These are phyloP conservation scores for Ditylenchus dipsaci DNA, from an alignment of 1,140 invertebrate species.

Conservation along the genomic window DNA sequence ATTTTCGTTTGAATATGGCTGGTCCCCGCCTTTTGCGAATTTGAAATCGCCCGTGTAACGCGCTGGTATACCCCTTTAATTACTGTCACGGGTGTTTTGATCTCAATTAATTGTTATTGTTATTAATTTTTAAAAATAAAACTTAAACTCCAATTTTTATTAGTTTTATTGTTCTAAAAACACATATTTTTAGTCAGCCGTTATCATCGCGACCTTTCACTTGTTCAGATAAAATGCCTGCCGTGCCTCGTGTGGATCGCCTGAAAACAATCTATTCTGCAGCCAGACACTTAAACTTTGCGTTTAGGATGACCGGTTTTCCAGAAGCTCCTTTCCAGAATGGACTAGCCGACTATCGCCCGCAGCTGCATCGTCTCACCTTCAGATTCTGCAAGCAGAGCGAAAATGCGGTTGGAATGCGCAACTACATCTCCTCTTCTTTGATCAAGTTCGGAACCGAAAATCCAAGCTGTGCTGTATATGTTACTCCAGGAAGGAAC, in stretches of 20 bases:
- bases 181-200: too few species aligned
- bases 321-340: slow-evolving; percentile 38
- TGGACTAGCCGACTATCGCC: slow-evolving; percentile 23
- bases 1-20: too few species aligned
- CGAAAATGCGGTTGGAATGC: slow-evolving; percentile 32
- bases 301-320: slow-evolving; percentile 36
- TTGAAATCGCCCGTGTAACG: too few species aligned
- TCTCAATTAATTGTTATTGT: too few species aligned
- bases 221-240: slow-evolving; percentile 29
- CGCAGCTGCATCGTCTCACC: slow-evolving; percentile 35
- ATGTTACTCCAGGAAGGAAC: slow-evolving; percentile 37
- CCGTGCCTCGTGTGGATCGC: slow-evolving; percentile 44
- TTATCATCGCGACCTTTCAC: too few species aligned
- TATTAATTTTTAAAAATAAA: too few species aligned
- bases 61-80: too few species aligned
- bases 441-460: slow-evolving; percentile 35
- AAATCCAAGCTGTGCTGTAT: slow-evolving; percentile 40
- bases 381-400: slow-evolving; percentile 37
- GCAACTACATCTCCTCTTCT: slow-evolving; percentile 34
- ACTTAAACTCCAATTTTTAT: too few species aligned
- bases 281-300: slow-evolving; percentile 43
- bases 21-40: too few species aligned
- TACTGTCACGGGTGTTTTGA: too few species aligned
- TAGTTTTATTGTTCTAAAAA: too few species aligned
- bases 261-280: slow-evolving; percentile 42